Conservation (phyloP, 2,888 invertebrate species). For the Endomychus coccineus region DNA sequence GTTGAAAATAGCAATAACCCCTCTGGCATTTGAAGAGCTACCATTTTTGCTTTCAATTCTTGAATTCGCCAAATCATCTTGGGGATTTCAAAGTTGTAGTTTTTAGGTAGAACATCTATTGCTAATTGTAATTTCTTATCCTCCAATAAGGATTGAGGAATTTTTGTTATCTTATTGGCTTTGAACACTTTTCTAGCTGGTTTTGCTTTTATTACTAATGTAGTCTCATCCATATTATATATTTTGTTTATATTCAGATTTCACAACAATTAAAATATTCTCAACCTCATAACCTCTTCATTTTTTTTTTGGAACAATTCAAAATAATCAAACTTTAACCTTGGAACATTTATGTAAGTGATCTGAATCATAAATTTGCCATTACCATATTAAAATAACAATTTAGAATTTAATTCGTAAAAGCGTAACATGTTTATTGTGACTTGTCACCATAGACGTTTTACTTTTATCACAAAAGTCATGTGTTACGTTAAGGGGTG, state of each 20-base stretch:
- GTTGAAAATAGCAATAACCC: conserved; percentile 89
- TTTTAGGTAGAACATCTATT: conserved; percentile 71
- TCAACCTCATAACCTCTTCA: neutral
- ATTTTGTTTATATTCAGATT: neutral
- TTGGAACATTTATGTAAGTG: too few species aligned
- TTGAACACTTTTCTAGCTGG: conserved; percentile 74
- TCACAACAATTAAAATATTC: neutral
- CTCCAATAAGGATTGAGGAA: conserved; percentile 71
- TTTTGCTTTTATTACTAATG: conserved; percentile 69
- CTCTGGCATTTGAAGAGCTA: conserved; percentile 96
- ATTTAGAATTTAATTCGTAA: too few species aligned
- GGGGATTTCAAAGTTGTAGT: conserved; percentile 97
- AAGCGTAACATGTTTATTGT: too few species aligned
- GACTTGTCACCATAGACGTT: too few species aligned
- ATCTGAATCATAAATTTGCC: too few species aligned
- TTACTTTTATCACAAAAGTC: too few species aligned
- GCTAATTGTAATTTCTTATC: conserved; percentile 67
- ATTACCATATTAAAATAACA: too few species aligned
- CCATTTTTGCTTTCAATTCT: conserved; percentile 73
- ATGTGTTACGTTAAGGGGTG: too few species aligned
- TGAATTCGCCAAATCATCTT: conserved; percentile 96
- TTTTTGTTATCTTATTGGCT: conserved; percentile 67
- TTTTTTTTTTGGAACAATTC: too few species aligned
- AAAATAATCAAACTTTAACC: too few species aligned
- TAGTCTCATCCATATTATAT: conserved; percentile 34